phyloP scores from a whole-genome alignment of 1,140 invertebrate genomes.

The Drosophila triauraria region DNA sequence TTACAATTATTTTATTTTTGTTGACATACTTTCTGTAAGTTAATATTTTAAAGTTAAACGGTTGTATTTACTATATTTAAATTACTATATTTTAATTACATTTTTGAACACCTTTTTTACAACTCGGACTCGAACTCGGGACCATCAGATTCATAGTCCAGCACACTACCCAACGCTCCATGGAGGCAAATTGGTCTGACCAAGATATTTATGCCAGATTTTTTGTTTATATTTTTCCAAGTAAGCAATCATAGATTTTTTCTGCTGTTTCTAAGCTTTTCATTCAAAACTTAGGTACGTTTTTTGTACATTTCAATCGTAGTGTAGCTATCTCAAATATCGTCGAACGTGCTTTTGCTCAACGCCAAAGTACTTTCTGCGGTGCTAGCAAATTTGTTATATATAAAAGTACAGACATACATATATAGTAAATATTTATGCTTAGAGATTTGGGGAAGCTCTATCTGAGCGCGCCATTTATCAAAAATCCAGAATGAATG shows the following conservation, averaged over 20 bases:
- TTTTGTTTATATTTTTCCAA: too few species aligned
- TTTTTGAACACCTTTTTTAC: too few species aligned
- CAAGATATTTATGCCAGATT: too few species aligned
- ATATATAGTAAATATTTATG: conserved; percentile 33
- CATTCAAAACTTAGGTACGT: neutral
- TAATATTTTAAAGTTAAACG: too few species aligned
- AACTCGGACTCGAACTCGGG: too few species aligned
- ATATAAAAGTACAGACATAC: neutral
- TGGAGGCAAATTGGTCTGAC: too few species aligned
- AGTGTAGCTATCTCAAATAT: conserved; percentile 51
- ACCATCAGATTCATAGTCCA: too few species aligned
- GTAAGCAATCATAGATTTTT: neutral
- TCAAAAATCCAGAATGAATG: conserved; percentile 5
- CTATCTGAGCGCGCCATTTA: conserved; percentile 9
- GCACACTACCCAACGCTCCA: too few species aligned
- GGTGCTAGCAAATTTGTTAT: conserved; percentile 21
- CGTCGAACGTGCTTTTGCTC: conserved; percentile 30
- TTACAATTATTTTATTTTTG: too few species aligned
- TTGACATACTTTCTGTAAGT: too few species aligned
- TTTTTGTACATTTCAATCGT: neutral
- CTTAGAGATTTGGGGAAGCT: conserved; percentile 26
- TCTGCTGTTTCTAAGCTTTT: neutral
- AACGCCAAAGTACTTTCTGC: conserved; percentile 19
- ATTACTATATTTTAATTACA: too few species aligned
- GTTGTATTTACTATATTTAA: too few species aligned